phyloP scores from a whole-genome alignment of 2,797 vertebrate genomes.

The Capromys pilorides region DNA sequence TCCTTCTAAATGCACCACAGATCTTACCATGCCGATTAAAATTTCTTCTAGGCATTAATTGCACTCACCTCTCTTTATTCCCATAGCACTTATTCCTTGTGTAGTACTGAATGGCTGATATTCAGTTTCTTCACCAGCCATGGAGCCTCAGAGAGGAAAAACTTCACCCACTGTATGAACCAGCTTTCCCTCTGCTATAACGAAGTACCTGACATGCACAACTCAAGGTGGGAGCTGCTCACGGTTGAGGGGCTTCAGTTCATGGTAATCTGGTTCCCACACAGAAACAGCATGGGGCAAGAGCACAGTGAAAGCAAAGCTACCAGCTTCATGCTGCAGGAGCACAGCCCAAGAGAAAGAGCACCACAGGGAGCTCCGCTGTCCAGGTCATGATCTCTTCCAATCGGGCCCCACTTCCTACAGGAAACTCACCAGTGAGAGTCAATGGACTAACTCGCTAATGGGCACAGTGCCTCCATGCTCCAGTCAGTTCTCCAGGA shows the following conservation, averaged over 20 bases:
- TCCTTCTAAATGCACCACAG: not conserved
- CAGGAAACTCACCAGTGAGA: not conserved
- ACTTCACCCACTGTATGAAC: not conserved
- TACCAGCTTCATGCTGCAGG: not conserved
- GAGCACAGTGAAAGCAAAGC: not conserved
- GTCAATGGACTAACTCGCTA: not conserved
- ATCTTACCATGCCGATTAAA: not conserved
- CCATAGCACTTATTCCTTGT: not conserved
- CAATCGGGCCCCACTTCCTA: not conserved
- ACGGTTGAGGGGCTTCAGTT: not conserved
- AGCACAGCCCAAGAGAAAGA: not conserved
- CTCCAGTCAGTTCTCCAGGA: not conserved
- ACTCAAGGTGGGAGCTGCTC: not conserved
- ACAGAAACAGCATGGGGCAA: not conserved
- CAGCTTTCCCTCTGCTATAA: not conserved
- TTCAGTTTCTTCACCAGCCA: not conserved
- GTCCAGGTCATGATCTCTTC: no score
- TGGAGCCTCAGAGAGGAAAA: not conserved
- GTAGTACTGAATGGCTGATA: not conserved
- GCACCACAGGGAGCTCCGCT: not conserved
- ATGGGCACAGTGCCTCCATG: not conserved
- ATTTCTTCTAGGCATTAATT: not conserved
- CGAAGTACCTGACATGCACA: not conserved
- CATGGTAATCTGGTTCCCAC: not conserved
- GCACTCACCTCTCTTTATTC: not conserved